phyloP scores from a whole-genome alignment of 35 echinoderm and acorn worm genomes.

The Chiridota heheva region DNA sequence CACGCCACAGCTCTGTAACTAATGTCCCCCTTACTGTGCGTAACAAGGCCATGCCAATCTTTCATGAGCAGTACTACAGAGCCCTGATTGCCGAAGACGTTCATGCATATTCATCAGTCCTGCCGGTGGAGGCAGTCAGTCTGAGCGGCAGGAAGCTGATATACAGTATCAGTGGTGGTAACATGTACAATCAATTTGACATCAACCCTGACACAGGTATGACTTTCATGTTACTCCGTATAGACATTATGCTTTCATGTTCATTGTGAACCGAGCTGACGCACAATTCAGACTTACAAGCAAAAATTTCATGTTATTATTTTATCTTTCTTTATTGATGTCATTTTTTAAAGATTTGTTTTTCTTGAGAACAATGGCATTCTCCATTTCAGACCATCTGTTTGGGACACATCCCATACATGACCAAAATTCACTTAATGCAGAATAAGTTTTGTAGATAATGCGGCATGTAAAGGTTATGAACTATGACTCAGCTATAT shows the following conservation, averaged over 20 bases:
- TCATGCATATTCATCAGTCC: slow-evolving; percentile 64
- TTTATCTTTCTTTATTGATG: neutral
- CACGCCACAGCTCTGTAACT: slow-evolving; percentile 60
- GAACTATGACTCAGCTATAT: too few species aligned
- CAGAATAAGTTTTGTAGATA: too few species aligned
- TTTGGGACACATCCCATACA: too few species aligned
- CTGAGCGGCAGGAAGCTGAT: slow-evolving; percentile 91
- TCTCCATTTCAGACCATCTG: neutral
- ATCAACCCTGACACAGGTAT: slow-evolving; percentile 83
- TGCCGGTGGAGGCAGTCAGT: slow-evolving; percentile 87
- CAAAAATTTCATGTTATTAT: neutral
- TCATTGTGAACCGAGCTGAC: neutral
- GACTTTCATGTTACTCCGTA: neutral
- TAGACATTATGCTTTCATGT: neutral
- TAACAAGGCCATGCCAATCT: slow-evolving; percentile 98
- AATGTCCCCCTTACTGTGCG: slow-evolving; percentile 86
- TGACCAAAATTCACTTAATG: too few species aligned
- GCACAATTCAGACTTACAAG: neutral
- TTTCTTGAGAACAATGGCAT: neutral
- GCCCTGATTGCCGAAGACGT: slow-evolving; percentile 77
- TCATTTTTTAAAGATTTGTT: neutral
- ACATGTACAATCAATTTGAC: slow-evolving; percentile 91
- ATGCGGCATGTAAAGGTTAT: too few species aligned
- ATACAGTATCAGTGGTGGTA: slow-evolving; percentile 83
- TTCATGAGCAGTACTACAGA: slow-evolving; percentile 87